Evolutionary conservation across 2,797 vertebrate species (phyloP), one percentile per base, ranked within the genome.

Genomic region (Coendou prehensilis): DNA sequence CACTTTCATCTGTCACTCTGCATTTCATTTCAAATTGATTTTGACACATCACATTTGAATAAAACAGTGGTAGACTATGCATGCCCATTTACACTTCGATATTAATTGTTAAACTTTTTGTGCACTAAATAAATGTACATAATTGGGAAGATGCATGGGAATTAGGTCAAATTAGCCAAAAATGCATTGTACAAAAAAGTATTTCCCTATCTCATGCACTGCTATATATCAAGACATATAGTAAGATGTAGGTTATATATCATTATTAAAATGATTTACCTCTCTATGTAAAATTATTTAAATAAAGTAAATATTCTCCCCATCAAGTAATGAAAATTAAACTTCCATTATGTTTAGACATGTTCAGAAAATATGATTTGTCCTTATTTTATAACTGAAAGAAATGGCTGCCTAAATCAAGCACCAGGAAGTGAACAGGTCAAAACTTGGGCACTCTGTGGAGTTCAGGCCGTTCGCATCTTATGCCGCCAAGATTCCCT

Each of bases 41-140:
- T 91, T 97, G 97, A 96, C 97, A 98, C 97, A 97, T 97, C 83
- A 73, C 61, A 95, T 94, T 97, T 98, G 97, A 98, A 98, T 98
- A 98, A 98, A 98, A 98, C 97, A 97, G 98, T 98, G 97, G 96
- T 95, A 97, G 89, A 97, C 92, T 89, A 95, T 87, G 91, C 95
- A 96, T 98, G 59, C 95, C 97, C 98, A 98, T 98, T 98, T 97
- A 95, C 96, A 97, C 96, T 92, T 97, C 54, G 84, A 93, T 98
- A 97, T 97, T 98, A 98, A 98, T 97, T 97, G 96, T 97, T 98
- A 91, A 80, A 96, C 81, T 94, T 96, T 97, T 97, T 94, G 95
- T 97, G 82, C 82, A 97, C 96, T 96, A 97, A 96, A 95, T 96
- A 95, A 97, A 98, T 95, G 94, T 97, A 97, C 89, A 92, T 97